phyloP scores from a whole-genome alignment of 2,888 invertebrate genomes.

The Neoscelio sp. region DNA sequence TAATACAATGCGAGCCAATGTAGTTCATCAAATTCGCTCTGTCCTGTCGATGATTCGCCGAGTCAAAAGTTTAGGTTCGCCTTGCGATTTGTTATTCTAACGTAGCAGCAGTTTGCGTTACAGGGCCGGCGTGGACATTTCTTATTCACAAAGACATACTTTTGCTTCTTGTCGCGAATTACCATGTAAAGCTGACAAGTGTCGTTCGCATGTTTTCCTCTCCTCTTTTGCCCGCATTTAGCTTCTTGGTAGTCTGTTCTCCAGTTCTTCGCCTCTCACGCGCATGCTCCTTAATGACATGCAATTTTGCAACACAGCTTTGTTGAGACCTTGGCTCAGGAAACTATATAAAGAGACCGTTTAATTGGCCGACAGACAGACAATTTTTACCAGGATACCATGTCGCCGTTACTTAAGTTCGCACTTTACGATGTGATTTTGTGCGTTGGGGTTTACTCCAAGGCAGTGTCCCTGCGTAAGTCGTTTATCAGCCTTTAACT shows the following conservation, averaged over 20 bases:
- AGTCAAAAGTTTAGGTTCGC: background rate
- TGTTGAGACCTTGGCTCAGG: slow-evolving; percentile 80
- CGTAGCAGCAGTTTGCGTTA: slow-evolving; percentile 1
- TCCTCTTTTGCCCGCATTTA: slow-evolving; percentile 65
- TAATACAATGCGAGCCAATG: too few species aligned
- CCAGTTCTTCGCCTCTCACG: slow-evolving; percentile 75
- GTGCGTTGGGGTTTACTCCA: slow-evolving; percentile 56
- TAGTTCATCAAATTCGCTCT: too few species aligned
- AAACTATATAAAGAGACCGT: slow-evolving; percentile 82
- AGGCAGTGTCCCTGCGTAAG: slow-evolving; percentile 75
- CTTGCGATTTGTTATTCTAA: too few species aligned
- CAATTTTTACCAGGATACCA: slow-evolving; percentile 77
- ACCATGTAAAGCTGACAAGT: slow-evolving; percentile 61
- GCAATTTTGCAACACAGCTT: slow-evolving; percentile 81
- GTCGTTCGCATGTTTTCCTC: slow-evolving; percentile 58
- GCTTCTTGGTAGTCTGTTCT: slow-evolving; percentile 63
- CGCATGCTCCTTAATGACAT: slow-evolving; percentile 79
- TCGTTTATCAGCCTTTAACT: slow-evolving; percentile 39
- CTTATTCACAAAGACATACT: slow-evolving; percentile 14
- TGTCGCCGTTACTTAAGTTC: slow-evolving; percentile 71
- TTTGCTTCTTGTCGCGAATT: slow-evolving; percentile 41
- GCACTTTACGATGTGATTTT: slow-evolving; percentile 64
- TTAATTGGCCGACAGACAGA: slow-evolving; percentile 77
- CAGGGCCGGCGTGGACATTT: slow-evolving; percentile 9
- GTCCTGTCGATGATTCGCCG: background rate